Evolutionary conservation across 2,888 invertebrate genomes (phyloP).

Genomic region (Pimpla rufipes): DNA sequence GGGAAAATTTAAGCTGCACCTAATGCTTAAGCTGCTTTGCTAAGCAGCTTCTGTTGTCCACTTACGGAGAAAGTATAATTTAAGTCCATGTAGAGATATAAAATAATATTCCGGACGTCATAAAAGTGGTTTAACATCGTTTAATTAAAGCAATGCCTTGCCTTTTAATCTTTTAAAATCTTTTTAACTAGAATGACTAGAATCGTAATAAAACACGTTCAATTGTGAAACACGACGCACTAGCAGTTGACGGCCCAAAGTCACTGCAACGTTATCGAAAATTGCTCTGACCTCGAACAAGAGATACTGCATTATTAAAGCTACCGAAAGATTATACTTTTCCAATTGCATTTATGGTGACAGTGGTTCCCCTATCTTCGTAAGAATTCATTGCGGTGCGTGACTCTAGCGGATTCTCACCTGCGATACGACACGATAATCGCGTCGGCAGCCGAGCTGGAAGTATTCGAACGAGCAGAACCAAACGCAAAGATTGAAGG

Average conservation of each 20-base stretch:
- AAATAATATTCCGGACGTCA: no score
- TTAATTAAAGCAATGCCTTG: no score
- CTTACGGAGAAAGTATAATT: no score
- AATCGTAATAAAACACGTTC: no score
- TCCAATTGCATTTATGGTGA: not conserved
- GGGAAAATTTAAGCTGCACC: not conserved
- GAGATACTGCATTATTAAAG: not conserved
- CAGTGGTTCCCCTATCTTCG: constrained; percentile 1
- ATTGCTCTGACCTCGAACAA: not conserved
- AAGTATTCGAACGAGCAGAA: not conserved
- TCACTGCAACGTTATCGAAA: not conserved
- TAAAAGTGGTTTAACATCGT: no score
- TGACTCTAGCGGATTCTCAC: constrained; percentile 20
- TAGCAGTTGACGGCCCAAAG: no score
- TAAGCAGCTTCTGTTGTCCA: not conserved
- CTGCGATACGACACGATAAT: constrained; percentile 3
- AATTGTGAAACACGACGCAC: no score
- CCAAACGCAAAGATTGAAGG: not conserved
- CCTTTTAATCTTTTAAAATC: no score
- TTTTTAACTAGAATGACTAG: no score
- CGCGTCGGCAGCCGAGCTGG: not conserved
- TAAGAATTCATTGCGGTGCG: constrained; percentile 6
- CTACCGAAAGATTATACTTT: not conserved
- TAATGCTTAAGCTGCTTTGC: no score
- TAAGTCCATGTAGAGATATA: no score